phyloP scores from a whole-genome alignment of 2,113 vertebrate genomes.

The Butorides virescens region DNA sequence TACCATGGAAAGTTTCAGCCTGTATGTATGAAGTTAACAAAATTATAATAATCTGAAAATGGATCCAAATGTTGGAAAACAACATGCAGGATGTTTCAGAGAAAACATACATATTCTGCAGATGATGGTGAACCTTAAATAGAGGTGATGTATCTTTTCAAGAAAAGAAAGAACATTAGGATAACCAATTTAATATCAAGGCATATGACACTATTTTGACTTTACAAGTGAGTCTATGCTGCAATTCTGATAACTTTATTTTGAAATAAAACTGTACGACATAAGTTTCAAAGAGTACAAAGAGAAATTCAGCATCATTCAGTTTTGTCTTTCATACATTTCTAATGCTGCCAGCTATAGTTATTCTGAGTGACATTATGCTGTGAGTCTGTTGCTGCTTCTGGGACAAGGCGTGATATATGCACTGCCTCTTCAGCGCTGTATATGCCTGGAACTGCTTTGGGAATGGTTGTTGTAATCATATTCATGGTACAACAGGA shows the following conservation, averaged over 20 bases:
- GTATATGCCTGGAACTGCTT: not conserved
- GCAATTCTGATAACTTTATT: not conserved
- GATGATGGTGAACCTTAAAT: not conserved
- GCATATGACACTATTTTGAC: not conserved
- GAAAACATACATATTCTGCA: not conserved
- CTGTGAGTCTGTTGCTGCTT: not conserved
- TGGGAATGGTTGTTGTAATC: not conserved
- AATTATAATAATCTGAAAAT: not conserved
- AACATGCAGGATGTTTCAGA: rapidly evolving
- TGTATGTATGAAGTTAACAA: not conserved
- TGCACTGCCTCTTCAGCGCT: not conserved
- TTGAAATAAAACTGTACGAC: not conserved
- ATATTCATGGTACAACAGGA: not conserved
- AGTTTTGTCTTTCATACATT: not conserved
- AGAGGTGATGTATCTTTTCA: not conserved
- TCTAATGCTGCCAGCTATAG: not conserved
- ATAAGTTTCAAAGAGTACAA: not conserved
- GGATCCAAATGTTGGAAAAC: not conserved
- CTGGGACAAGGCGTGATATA: not conserved
- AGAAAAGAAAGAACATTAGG: not conserved
- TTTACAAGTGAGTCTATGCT: not conserved
- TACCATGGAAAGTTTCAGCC: not conserved
- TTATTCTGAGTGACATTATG: not conserved
- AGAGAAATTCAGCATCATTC: not conserved
- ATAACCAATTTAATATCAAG: not conserved